A percentile compares a stretch with the other conserved stretches of the same genome.
Conservation (phyloP, 2,797 vertebrate genomes). For the Pangasius macronema region DNA sequence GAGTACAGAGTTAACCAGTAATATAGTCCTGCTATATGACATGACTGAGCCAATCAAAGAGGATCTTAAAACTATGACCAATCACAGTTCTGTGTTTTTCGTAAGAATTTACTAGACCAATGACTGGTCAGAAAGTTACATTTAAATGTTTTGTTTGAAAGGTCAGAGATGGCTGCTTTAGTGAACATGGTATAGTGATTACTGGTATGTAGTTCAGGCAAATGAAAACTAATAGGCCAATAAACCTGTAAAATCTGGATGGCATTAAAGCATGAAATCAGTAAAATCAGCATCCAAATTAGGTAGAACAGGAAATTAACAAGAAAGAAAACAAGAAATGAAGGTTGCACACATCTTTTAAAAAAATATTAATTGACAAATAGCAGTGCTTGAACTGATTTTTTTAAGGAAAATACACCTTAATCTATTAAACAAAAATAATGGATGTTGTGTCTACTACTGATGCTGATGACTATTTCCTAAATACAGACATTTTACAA, state of each 20-base stretch:
- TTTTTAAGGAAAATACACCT: not conserved
- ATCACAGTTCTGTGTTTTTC: not conserved
- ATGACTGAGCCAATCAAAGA: not conserved
- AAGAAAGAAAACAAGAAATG: not conserved
- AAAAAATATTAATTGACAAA: not conserved
- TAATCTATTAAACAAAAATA: not conserved
- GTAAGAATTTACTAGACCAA: not conserved
- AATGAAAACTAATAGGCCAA: slow-evolving; percentile 12
- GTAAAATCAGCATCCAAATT: slow-evolving; percentile 28
- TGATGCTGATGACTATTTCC: not conserved
- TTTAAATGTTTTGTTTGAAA: slow-evolving; percentile 22
- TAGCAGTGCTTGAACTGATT: not conserved
- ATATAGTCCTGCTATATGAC: slow-evolving; percentile 4
- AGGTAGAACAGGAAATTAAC: not conserved
- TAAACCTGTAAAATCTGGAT: not conserved
- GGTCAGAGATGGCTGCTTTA: not conserved
- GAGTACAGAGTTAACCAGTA: not conserved
- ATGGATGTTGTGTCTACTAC: not conserved
- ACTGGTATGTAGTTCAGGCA: slow-evolving; percentile 5
- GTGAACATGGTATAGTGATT: not conserved
- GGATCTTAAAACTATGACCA: not conserved
- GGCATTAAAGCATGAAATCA: not conserved
- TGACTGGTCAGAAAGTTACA: not conserved
- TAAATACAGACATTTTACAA: not conserved
- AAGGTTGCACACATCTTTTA: not conserved